Evolutionary conservation across 2,797 vertebrate genomes (phyloP).

Genomic region (Sciurus carolinensis): DNA sequence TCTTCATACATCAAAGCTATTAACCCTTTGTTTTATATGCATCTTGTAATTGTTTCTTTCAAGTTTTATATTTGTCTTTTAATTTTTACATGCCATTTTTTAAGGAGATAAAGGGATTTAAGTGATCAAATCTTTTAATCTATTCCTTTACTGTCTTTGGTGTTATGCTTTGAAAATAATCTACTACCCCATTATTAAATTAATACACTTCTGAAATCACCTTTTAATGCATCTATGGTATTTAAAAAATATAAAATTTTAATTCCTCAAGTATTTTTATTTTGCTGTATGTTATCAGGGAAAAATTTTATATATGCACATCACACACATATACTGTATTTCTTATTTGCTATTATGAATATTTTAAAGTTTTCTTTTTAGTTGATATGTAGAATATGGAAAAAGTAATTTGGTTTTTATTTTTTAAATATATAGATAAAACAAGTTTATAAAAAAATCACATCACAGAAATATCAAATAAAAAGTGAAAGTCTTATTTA

Average conservation of each 20-base stretch:
- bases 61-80: constrained; percentile 64
- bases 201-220: not conserved
- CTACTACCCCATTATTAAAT: not conserved
- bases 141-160: constrained; percentile 32
- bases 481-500: not conserved
- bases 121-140: constrained; percentile 52
- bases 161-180: constrained; percentile 69
- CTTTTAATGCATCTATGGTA: constrained; percentile 6
- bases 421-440: constrained; percentile 28
- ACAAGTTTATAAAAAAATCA: not conserved
- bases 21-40: constrained; percentile 55
- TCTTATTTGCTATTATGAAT: not conserved
- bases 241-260: constrained; percentile 46
- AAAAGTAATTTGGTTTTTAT: not conserved
- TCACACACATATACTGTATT: not conserved
- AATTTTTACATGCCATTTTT: constrained; percentile 50
- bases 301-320: not conserved
- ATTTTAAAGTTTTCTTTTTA: constrained; percentile 39
- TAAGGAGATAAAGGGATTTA: constrained; percentile 68
- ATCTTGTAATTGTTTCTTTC: constrained; percentile 35
- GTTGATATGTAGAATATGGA: not conserved
- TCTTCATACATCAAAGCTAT: constrained; percentile 9
- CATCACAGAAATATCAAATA: not conserved
- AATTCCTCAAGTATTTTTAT: constrained; percentile 54
- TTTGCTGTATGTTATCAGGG: not conserved